Conservation (phyloP, 2,113 vertebrate species). For the Antigone vipio region DNA sequence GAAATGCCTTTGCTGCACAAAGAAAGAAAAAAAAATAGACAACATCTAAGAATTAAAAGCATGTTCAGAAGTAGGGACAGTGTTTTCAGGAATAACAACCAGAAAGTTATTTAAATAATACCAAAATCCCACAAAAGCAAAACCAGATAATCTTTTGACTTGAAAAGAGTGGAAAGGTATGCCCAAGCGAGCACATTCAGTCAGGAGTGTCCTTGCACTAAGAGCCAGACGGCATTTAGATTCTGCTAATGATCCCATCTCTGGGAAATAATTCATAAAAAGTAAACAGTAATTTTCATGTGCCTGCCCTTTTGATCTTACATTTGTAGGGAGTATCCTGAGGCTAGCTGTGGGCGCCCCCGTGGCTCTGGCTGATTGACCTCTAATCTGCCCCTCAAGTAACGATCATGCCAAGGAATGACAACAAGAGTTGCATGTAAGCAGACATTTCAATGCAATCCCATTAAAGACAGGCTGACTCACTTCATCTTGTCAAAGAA, state of each 20-base stretch:
- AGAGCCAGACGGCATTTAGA: constrained; percentile 23
- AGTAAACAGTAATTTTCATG: constrained; percentile 52
- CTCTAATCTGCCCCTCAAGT: constrained; percentile 43
- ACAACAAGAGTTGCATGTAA: constrained; percentile 40
- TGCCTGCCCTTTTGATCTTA: constrained; percentile 49
- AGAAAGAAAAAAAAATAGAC: not conserved
- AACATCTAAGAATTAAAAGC: not conserved
- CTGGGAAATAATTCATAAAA: constrained; percentile 61
- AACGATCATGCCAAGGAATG: constrained; percentile 47
- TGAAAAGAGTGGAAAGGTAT: not conserved
- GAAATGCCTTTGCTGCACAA: not conserved
- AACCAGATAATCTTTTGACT: not conserved
- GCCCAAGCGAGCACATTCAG: not conserved
- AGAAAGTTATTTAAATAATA: constrained; percentile 23
- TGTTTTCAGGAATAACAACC: not conserved
- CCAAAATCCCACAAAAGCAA: not conserved
- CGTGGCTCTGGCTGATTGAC: constrained; percentile 26
- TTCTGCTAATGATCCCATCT: constrained; percentile 62
- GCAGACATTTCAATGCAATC: constrained; percentile 35
- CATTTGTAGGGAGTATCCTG: constrained; percentile 50
- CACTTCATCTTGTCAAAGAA: constrained; percentile 10
- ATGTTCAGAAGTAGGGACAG: not conserved
- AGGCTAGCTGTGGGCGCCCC: constrained; percentile 20
- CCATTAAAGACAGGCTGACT: constrained; percentile 41
- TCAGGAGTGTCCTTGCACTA: constrained; percentile 33